Evolutionary conservation across 2,888 invertebrate genomes (phyloP).

Genomic region (Actias luna): DNA sequence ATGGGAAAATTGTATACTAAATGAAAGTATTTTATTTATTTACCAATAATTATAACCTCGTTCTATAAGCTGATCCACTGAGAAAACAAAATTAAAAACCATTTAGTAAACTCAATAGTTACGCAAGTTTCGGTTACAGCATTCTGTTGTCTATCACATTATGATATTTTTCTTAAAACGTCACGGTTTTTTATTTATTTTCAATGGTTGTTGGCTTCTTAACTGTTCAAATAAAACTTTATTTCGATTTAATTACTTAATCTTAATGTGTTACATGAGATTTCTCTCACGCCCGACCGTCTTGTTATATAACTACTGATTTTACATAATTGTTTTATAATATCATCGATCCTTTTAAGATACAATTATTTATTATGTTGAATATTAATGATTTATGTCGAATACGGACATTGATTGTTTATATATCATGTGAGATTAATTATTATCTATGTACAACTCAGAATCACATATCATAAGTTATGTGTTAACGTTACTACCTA

Average conservation of each 20-base stretch:
- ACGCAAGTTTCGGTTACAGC: not conserved
- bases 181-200: conserved; percentile 6
- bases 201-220: not conserved
- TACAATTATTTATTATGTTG: not conserved
- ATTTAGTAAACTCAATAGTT: not conserved
- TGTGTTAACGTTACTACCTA: not conserved
- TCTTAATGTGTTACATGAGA: conserved; percentile 22
- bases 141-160: conserved; percentile 7
- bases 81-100: not conserved
- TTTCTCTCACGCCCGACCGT: conserved; percentile 26
- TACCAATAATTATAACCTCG: not conserved
- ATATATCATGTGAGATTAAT: not conserved
- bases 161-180: not conserved
- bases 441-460: not conserved
- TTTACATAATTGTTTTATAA: conserved; percentile 24
- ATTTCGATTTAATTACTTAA: conserved; percentile 28
- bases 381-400: not conserved
- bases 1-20: too few relatives aligned
- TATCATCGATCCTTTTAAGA: conserved; percentile 47
- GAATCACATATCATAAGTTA: not conserved
- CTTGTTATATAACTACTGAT: conserved; percentile 30
- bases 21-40: too few relatives aligned
- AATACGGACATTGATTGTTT: not conserved
- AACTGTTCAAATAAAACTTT: not conserved
- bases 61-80: not conserved